These are phyloP conservation scores for Tiliacea aurago DNA, from an alignment of 2,888 invertebrate species.

Conservation along the genomic window DNA sequence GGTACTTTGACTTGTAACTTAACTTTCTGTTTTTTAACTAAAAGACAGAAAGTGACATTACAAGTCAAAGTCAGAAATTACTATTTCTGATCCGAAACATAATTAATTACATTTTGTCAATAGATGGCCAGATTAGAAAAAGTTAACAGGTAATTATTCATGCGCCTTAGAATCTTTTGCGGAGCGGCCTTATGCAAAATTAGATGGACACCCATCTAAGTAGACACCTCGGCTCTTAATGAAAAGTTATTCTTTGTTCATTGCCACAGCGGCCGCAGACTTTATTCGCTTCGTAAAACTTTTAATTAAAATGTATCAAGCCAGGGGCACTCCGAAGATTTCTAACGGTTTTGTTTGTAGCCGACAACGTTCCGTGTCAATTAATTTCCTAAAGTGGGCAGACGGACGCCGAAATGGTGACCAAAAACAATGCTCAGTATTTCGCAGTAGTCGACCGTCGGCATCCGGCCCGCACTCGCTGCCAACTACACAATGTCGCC, in stretches of 20 bases:
- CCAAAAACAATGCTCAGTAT: conserved; percentile 83
- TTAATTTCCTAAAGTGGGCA: conserved; percentile 87
- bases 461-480: conserved; percentile 78
- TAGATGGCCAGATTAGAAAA: background rate
- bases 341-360: conserved; percentile 81
- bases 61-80: too few species aligned
- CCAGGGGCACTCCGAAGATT: conserved; percentile 79
- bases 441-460: conserved; percentile 74
- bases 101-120: background rate
- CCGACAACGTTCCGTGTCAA: conserved; percentile 83
- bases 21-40: too few species aligned
- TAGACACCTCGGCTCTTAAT: conserved; percentile 67
- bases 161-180: conserved; percentile 9
- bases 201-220: conserved; percentile 65
- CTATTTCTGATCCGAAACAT: background rate
- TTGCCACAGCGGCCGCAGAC: conserved; percentile 76
- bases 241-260: conserved; percentile 78
- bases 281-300: conserved; percentile 81
- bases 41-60: too few species aligned
- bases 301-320: conserved; percentile 89
- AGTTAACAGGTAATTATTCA: conserved; percentile 26
- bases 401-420: conserved; percentile 79
- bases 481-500: conserved; percentile 83
- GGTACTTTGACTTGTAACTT: background rate
- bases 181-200: conserved; percentile 60